Evolutionary conservation across 2,797 vertebrate genomes (phyloP).

Genomic region (Labeo calbasu): DNA sequence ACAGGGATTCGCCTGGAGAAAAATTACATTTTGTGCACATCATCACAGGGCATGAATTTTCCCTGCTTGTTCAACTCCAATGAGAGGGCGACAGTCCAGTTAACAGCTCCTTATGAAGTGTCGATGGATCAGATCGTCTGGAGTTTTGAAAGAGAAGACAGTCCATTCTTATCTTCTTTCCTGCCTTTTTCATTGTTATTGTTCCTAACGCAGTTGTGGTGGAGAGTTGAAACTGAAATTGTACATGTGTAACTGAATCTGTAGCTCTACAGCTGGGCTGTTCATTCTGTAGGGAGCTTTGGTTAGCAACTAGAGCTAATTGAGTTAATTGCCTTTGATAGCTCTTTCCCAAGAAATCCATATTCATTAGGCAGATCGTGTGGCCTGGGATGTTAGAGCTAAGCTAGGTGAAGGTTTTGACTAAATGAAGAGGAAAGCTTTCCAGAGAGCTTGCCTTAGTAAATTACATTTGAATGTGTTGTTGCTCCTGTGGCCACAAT

Average conservation of each 20-base stretch:
- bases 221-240: conserved; percentile 6
- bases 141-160: not conserved
- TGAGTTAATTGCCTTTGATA: conserved; percentile 3
- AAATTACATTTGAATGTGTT: conserved; percentile 4
- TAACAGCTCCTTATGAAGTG: not conserved
- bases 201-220: not conserved
- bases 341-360: not conserved
- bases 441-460: not conserved
- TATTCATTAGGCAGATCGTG: not conserved
- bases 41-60: conserved; percentile 6
- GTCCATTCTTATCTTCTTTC: not conserved
- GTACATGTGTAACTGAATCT: not conserved
- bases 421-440: conserved; percentile 7
- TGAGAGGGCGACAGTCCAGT: conserved; percentile 1
- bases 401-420: not conserved
- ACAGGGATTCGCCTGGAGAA: conserved; percentile 40
- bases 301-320: not conserved
- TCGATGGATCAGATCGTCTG: not conserved
- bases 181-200: not conserved
- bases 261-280: conserved; percentile 6
- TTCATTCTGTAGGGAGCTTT: conserved; percentile 14
- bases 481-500: not conserved
- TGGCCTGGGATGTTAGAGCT: not conserved
- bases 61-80: conserved; percentile 16
- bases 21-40: conserved; percentile 17